phyloP scores from a whole-genome alignment of 2,113 vertebrate species.

The Orthonyx spaldingii region DNA sequence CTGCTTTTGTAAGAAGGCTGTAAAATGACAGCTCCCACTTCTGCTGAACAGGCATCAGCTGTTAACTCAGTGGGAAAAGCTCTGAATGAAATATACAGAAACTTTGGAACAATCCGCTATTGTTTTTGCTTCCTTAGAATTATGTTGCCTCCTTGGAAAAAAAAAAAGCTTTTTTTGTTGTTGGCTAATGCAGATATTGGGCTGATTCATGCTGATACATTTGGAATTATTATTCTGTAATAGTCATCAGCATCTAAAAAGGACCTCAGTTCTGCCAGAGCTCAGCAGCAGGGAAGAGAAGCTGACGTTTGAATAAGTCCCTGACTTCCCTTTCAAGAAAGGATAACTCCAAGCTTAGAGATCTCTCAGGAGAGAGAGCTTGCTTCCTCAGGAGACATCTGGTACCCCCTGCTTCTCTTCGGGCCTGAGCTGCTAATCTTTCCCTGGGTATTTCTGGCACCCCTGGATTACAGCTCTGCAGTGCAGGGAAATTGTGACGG shows the following conservation, averaged over 20 bases:
- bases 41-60: conserved; percentile 6
- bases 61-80: conserved; percentile 17
- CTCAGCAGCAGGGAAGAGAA: conserved; percentile 2
- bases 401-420: not conserved
- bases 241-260: conserved; percentile 28
- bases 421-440: not conserved
- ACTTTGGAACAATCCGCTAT: not conserved
- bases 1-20: conserved; percentile 24
- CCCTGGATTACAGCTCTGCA: not conserved
- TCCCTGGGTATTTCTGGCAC: not conserved
- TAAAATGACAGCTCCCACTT: conserved; percentile 31
- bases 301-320: not conserved
- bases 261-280: not conserved
- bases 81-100: conserved; percentile 25
- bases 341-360: not conserved
- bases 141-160: not conserved
- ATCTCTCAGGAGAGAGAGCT: not conserved
- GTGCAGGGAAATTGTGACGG: not conserved
- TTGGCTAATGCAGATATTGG: conserved; percentile 3
- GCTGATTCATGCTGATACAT: not conserved
- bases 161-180: not conserved
- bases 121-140: conserved; percentile 32
- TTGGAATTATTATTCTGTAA: conserved; percentile 20
- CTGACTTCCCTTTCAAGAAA: not conserved
- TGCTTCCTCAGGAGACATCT: conserved; percentile 32